Conservation (phyloP, 1,140 invertebrate genomes). For the Leptopilina clavipes region DNA sequence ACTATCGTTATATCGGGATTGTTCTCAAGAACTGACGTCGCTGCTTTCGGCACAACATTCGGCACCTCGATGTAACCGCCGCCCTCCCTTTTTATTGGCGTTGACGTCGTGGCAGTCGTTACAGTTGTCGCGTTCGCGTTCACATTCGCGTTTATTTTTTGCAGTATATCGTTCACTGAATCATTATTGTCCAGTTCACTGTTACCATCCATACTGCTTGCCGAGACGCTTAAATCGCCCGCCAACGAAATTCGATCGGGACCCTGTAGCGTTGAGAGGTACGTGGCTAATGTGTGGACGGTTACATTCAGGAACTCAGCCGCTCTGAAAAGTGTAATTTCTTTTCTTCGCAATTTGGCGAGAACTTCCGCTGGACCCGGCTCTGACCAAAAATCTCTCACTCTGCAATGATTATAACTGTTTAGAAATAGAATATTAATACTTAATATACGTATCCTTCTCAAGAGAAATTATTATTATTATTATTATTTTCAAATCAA, state of each 20-base stretch:
- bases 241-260: constrained; percentile 73
- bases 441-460: too few species aligned
- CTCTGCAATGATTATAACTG: constrained; percentile 71
- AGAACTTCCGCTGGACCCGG: constrained; percentile 83
- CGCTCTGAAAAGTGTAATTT: constrained; percentile 81
- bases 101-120: constrained; percentile 64
- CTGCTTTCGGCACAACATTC: constrained; percentile 67
- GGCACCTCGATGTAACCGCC: constrained; percentile 69
- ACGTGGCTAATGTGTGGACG: constrained; percentile 82
- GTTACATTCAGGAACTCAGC: constrained; percentile 84
- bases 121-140: constrained; percentile 54
- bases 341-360: constrained; percentile 81
- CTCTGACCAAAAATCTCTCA: constrained; percentile 85
- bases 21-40: constrained; percentile 76
- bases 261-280: constrained; percentile 78
- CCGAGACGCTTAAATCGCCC: constrained; percentile 64
- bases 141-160: constrained; percentile 67
- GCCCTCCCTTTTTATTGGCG: constrained; percentile 72
- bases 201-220: constrained; percentile 59
- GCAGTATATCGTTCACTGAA: constrained; percentile 67
- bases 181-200: constrained; percentile 68
- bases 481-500: too few species aligned
- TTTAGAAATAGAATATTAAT: constrained; percentile 38
- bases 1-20: constrained; percentile 80
- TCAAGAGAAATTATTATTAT: too few species aligned